phyloP scores from a whole-genome alignment of 35 echinoderm and acorn worm species.

The Acanthaster planci region DNA sequence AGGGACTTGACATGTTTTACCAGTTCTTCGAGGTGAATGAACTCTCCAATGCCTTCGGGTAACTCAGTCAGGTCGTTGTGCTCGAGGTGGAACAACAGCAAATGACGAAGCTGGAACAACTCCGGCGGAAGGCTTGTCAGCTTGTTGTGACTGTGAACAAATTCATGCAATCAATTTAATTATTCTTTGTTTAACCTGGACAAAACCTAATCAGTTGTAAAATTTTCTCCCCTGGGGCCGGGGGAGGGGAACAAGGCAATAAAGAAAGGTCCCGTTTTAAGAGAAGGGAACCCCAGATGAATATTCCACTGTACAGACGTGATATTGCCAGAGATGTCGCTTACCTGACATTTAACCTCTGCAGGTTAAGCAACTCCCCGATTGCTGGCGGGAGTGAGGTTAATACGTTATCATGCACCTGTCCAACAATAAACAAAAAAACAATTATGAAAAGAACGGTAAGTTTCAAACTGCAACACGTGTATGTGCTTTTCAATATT shows the following conservation, averaged over 20 bases:
- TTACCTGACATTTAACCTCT: constrained; percentile 84
- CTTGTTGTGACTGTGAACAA: constrained; percentile 76
- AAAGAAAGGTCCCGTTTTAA: no score
- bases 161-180: background rate
- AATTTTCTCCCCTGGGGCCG: no score
- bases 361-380: constrained; percentile 76
- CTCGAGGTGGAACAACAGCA: constrained; percentile 74
- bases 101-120: constrained; percentile 55
- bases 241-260: no score
- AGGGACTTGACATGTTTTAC: no score
- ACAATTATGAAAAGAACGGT: no score
- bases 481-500: no score
- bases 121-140: constrained; percentile 68
- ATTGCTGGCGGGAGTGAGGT: constrained; percentile 62
- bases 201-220: no score
- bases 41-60: constrained; percentile 58
- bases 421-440: background rate
- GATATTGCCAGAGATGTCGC: background rate
- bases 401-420: constrained; percentile 91
- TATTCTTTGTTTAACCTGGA: no score
- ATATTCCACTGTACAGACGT: no score
- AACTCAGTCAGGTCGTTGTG: constrained; percentile 71
- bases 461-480: no score
- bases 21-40: constrained; percentile 78
- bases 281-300: no score